Conservation (phyloP, 2,888 invertebrate species). For the Pachydiplax longipennis region DNA sequence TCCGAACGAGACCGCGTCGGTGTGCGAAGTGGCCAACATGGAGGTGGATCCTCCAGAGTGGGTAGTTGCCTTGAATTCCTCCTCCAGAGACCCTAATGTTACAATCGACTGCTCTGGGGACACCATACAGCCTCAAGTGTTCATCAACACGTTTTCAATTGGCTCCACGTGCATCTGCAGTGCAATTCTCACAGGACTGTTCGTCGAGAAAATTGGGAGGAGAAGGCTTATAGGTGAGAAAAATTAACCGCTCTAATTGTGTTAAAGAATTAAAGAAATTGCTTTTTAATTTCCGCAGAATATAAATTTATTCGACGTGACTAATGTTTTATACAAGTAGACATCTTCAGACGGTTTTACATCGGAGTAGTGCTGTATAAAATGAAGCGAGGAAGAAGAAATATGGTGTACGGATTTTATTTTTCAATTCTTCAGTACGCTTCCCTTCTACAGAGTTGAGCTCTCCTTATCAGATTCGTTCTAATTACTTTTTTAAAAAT, state of each 20-base stretch:
- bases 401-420: too few species aligned
- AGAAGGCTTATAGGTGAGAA: conserved; percentile 82
- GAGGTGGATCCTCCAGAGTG: conserved; percentile 59
- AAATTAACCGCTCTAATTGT: background rate
- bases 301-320: too few species aligned
- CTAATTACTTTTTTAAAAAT: too few species aligned
- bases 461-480: too few species aligned
- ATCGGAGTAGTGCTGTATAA: too few species aligned
- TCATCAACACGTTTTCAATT: conserved; percentile 78
- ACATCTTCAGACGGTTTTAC: too few species aligned
- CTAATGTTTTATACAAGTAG: too few species aligned
- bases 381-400: too few species aligned
- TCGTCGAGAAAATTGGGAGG: conserved; percentile 79
- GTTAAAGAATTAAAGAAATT: too few species aligned
- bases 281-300: too few species aligned
- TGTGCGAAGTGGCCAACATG: conserved; percentile 80
- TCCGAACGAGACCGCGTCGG: conserved; percentile 74
- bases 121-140: conserved; percentile 61
- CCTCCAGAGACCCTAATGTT: background rate
- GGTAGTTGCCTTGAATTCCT: background rate
- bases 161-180: conserved; percentile 83
- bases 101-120: background rate
- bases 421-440: too few species aligned
- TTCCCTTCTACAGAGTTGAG: too few species aligned
- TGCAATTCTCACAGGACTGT: conserved; percentile 78